These are phyloP conservation scores for Chelon auratus DNA, from an alignment of 2,797 vertebrate genomes.

Conservation along the genomic window DNA sequence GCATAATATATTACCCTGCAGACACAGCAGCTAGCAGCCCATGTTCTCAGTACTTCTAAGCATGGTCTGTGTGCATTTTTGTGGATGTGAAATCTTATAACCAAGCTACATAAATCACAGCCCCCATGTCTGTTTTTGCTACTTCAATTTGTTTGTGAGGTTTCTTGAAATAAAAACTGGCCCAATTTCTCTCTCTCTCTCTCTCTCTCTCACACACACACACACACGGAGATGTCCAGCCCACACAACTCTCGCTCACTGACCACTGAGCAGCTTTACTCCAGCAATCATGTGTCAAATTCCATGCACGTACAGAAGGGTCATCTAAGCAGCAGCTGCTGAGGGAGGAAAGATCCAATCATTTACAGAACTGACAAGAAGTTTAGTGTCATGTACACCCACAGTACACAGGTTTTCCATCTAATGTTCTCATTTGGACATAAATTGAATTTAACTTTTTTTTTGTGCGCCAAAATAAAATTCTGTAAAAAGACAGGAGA, in stretches of 20 bases:
- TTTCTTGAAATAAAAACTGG: background rate
- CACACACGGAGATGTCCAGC: background rate
- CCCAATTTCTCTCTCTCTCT: too few relatives aligned
- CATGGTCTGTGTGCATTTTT: background rate
- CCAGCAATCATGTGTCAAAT: background rate
- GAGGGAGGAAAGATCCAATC: background rate
- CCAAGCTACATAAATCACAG: background rate
- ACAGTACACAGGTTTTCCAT: background rate
- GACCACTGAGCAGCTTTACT: conserved; percentile 1
- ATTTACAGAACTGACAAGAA: background rate
- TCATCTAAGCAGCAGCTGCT: background rate
- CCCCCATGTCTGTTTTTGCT: background rate
- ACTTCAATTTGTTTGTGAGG: too few relatives aligned
- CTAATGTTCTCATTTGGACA: background rate
- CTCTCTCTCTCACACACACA: background rate
- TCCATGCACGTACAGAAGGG: background rate
- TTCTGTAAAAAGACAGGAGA: background rate
- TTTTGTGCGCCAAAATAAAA: background rate
- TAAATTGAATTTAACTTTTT: background rate
- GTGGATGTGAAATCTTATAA: background rate
- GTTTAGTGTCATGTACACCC: background rate
- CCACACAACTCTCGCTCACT: background rate
- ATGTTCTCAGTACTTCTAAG: background rate
- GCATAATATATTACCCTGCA: conserved; percentile 54
- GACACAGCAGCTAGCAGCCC: conserved; percentile 18